Base-by-base conservation (phyloP, 2,113 vertebrate genomes). In the Anhinga rufa region DNA sequence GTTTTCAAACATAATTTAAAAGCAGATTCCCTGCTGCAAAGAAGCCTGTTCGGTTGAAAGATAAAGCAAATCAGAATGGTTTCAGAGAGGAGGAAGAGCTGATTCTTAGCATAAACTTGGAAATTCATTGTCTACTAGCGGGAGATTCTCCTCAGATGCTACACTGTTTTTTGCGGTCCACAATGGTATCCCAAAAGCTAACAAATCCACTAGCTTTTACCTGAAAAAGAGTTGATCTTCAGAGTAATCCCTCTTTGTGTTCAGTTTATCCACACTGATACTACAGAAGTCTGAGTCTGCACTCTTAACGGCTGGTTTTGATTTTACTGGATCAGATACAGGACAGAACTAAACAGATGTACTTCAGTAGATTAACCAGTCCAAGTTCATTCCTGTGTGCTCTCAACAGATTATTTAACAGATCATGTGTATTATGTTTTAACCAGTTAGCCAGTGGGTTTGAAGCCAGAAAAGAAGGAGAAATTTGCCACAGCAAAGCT, bases 401-500 rank as follows among this genome's bases (percentile, higher is more conserved):
- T 91, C 92, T 90, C 76, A 74, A 79, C 75, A 95, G 92, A 95
- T 95, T 93, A 89, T 86, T 86, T 89, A 86, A 92, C 58, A 93
- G 95, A 93, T 96, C 82, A 93, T 48, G 34, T 77, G 34, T 86
- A 64, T 86, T 87, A 91, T 55, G 26, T 88, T 93, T 96, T 95
- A 92, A 78, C 49, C 46, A 21, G 61, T 91, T 89, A 91, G 82
- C 49, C 40, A 51, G 51, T 9, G 46, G 61, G 22, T 74, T 88
- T 70, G 71, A 82, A 87, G 66, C 82, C 66, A 95, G 84, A 76
- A 93, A 84, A 91, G 48, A 82, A 85, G 75, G 22, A 95, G 60
- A 74, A 92, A 77, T 91, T 89, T 70, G 71, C 70, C 89, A 94
- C 80, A 88, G 82, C 84, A 70, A 83, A 90, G 91, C 82, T 97